phyloP scores from a whole-genome alignment of 1,140 invertebrate genomes.

The Notospermus geniculatus region DNA sequence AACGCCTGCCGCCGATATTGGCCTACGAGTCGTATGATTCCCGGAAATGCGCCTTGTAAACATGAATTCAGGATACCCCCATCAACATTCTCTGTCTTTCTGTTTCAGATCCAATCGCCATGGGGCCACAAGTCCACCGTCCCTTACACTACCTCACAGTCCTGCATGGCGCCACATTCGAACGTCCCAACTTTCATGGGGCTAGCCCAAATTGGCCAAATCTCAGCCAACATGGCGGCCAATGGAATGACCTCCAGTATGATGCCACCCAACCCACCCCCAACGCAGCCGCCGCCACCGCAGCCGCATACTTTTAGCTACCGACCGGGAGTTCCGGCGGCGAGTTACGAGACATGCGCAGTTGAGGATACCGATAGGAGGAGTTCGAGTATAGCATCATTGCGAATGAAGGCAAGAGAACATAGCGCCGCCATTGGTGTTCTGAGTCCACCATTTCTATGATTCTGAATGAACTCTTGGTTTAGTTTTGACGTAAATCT shows the following conservation, averaged over 20 bases:
- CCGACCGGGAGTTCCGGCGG: slow-evolving; percentile 11
- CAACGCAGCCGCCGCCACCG: slow-evolving; percentile 16
- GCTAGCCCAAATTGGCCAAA: slow-evolving; percentile 24
- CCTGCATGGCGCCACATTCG: slow-evolving; percentile 32
- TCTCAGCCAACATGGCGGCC: slow-evolving; percentile 10
- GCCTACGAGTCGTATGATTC: too few species aligned
- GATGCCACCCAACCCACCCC: slow-evolving; percentile 15
- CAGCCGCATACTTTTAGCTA: slow-evolving; percentile 19
- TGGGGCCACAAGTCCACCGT: background rate
- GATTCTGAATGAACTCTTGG: too few species aligned
- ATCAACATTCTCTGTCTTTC: slow-evolving; percentile 4
- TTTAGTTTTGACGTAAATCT: too few species aligned
- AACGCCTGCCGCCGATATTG: too few species aligned
- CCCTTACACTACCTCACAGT: slow-evolving; percentile 25
- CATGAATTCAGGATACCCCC: too few species aligned
- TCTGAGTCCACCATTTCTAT: slow-evolving; percentile 24
- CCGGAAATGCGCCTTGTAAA: too few species aligned
- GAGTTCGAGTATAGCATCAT: slow-evolving; percentile 81
- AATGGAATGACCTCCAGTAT: background rate
- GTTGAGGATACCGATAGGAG: slow-evolving; percentile 67
- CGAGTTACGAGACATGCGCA: slow-evolving; percentile 3
- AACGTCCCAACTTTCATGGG: slow-evolving; percentile 36
- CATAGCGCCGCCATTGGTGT: slow-evolving; percentile 59
- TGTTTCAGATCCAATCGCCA: slow-evolving; percentile 29
- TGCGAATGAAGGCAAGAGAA: slow-evolving; percentile 85